These are phyloP conservation scores for Aythya baeri DNA, from an alignment of 2,113 vertebrate species.

Conservation along the genomic window DNA sequence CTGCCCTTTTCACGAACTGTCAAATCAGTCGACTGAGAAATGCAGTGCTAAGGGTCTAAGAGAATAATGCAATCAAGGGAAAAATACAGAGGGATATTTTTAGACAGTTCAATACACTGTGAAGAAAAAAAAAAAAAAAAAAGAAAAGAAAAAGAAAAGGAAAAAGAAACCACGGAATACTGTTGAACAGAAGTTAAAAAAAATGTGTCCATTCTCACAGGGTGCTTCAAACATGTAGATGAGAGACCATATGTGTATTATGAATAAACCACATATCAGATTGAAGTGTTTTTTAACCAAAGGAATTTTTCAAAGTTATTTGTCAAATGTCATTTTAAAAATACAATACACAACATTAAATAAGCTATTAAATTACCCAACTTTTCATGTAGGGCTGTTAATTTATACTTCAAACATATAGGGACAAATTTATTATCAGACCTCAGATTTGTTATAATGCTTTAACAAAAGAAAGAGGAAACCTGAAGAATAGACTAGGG, in stretches of 20 bases:
- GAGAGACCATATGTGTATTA: background rate
- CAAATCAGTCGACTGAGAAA: constrained; percentile 20
- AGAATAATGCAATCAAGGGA: background rate
- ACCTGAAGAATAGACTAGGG: background rate
- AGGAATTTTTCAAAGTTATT: background rate
- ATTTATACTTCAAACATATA: background rate
- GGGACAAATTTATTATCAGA: background rate
- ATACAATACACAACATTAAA: background rate
- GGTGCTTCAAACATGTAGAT: background rate
- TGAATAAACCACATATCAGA: background rate
- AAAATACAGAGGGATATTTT: constrained; percentile 2
- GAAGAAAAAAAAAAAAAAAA: background rate
- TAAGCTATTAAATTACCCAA: background rate
- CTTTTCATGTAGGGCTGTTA: background rate
- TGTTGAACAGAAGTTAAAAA: background rate
- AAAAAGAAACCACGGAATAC: background rate
- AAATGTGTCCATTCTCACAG: background rate
- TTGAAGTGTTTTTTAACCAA: background rate
- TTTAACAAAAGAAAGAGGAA: background rate
- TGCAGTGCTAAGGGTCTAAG: background rate
- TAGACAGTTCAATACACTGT: background rate
- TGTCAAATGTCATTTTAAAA: background rate
- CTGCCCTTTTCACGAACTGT: background rate
- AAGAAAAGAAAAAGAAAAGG: background rate
- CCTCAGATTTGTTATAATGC: background rate